phyloP scores from a whole-genome alignment of 2,113 vertebrate genomes.

The Xenopus borealis region DNA sequence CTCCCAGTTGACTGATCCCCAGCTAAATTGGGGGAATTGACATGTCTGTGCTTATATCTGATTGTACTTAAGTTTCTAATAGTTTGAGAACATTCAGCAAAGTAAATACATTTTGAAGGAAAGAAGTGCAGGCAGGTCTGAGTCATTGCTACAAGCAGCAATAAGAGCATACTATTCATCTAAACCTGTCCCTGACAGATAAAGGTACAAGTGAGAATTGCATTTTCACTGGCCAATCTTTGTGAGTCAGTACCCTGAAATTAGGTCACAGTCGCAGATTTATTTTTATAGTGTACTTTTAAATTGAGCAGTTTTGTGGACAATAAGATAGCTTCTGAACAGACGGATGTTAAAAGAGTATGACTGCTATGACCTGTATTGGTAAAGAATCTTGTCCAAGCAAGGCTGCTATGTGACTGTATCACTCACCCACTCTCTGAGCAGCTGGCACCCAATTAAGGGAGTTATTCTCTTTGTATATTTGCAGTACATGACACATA shows the following conservation, averaged over 20 bases:
- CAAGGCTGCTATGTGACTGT: background rate
- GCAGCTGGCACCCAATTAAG: conserved; percentile 13
- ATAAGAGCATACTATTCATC: background rate
- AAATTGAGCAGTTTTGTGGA: background rate
- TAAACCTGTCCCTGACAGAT: background rate
- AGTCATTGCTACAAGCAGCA: too few relatives aligned
- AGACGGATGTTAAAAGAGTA: background rate
- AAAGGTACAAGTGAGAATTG: background rate
- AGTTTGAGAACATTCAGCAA: too few relatives aligned
- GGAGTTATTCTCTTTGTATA: background rate
- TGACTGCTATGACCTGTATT: background rate
- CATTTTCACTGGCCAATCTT: background rate
- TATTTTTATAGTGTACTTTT: background rate
- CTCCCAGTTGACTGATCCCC: too few relatives aligned
- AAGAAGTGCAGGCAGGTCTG: too few relatives aligned
- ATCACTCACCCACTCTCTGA: background rate
- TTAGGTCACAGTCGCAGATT: background rate
- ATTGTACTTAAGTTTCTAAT: too few relatives aligned
- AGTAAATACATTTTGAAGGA: too few relatives aligned
- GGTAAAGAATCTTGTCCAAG: background rate
- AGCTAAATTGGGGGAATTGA: too few relatives aligned
- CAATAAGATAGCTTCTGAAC: background rate
- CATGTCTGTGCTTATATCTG: too few relatives aligned
- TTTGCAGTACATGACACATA: conserved; percentile 15
- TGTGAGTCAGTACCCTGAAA: background rate